phyloP scores from a whole-genome alignment of 2,888 invertebrate species.

The Spisula subtruncata region DNA sequence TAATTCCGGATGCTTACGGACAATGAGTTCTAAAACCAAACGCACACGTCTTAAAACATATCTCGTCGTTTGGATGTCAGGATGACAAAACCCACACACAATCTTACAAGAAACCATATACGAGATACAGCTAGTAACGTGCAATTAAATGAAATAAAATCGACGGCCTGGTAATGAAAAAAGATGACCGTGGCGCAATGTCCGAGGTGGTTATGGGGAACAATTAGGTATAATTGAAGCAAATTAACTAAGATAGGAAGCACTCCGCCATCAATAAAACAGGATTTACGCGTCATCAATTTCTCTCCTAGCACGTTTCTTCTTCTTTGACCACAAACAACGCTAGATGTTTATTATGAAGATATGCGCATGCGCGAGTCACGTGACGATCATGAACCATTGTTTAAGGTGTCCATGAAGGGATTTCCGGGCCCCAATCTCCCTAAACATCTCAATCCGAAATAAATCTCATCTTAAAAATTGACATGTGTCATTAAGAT shows the following conservation, averaged over 20 bases:
- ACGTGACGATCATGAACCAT: background rate
- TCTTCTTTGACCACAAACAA: background rate
- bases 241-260: slow-evolving; percentile 21
- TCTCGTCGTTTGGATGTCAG: no score
- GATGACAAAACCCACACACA: no score
- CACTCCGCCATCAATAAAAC: slow-evolving; percentile 9
- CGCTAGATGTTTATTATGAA: no score
- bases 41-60: no score
- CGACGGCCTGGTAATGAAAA: background rate
- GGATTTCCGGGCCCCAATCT: no score
- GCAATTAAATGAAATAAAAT: slow-evolving; percentile 25
- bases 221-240: slow-evolving; percentile 1
- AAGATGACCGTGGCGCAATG: background rate
- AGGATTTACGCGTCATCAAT: slow-evolving; percentile 11
- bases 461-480: no score
- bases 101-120: background rate
- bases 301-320: background rate
- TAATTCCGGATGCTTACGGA: no score
- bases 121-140: background rate
- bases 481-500: no score
- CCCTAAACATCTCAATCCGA: no score
- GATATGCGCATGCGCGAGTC: no score
- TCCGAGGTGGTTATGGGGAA: background rate
- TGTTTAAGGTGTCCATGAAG: background rate
- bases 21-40: no score